Evolutionary conservation across 2,888 invertebrate species (phyloP).

Genomic region (Petrophora chlorosata): DNA sequence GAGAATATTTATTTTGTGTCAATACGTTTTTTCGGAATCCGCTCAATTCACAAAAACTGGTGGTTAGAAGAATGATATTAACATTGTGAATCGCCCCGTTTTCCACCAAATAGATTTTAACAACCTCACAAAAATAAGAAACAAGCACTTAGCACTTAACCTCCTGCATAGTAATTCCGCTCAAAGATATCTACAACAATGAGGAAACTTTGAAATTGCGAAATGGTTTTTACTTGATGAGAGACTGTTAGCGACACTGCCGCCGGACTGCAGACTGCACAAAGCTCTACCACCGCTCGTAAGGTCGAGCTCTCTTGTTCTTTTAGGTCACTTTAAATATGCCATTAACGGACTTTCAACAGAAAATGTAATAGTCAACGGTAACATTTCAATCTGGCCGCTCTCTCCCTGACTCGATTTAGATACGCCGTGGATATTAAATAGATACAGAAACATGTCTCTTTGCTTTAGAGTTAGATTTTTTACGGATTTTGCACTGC

Average conservation of each 20-base stretch:
- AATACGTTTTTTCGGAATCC: no score
- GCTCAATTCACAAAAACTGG: no score
- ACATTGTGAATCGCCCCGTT: no score
- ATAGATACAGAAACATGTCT: not conserved
- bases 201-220: slow-evolving; percentile 41
- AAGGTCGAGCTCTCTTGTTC: not conserved
- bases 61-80: no score
- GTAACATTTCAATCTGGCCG: slow-evolving; percentile 1
- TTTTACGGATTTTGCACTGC: not conserved
- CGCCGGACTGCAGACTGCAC: slow-evolving; percentile 1
- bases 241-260: slow-evolving; percentile 24
- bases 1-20: no score
- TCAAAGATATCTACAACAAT: slow-evolving; percentile 34
- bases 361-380: slow-evolving; percentile 14
- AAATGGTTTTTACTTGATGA: slow-evolving; percentile 32
- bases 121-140: no score
- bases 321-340: slow-evolving; percentile 6
- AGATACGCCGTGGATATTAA: not conserved
- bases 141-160: no score
- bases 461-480: not conserved
- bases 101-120: no score
- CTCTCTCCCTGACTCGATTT: not conserved
- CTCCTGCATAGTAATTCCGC: no score
- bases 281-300: slow-evolving; percentile 8
- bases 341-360: not conserved